Evolutionary conservation across 2,113 vertebrate species (phyloP).

Genomic region (Strix aluco): DNA sequence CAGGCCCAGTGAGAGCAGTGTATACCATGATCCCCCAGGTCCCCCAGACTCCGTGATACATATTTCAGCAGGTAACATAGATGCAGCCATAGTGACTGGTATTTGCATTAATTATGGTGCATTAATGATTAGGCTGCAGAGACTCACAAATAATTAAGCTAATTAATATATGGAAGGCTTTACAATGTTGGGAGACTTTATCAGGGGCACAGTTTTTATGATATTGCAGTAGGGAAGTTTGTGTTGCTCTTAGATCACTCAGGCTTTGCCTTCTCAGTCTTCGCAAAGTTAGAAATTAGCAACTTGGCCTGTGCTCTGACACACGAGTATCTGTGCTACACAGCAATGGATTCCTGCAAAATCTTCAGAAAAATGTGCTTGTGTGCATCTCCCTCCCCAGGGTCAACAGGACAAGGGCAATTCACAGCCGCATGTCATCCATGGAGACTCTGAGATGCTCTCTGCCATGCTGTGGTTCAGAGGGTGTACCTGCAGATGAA

Average conservation of each 20-base stretch:
- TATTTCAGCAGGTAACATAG: background rate
- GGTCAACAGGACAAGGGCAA: background rate
- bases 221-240: background rate
- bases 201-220: background rate
- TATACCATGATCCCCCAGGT: fast-evolving
- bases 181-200: background rate
- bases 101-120: background rate
- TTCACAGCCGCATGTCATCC: fast-evolving
- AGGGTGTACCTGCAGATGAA: background rate
- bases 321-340: background rate
- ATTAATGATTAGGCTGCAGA: background rate
- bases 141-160: background rate
- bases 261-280: background rate
- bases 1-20: background rate
- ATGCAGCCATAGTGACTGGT: background rate
- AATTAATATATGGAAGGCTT: background rate
- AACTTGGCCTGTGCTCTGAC: background rate
- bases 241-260: background rate
- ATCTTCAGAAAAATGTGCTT: background rate
- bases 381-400: fast-evolving
- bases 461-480: background rate
- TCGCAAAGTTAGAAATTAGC: background rate
- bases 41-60: background rate
- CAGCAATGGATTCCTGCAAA: background rate
- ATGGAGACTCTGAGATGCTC: background rate